Percentiles rank a stretch among this genome's conserved stretches.
Conservation (phyloP, 1,140 invertebrate species). For the Zaprionus ornatus region DNA sequence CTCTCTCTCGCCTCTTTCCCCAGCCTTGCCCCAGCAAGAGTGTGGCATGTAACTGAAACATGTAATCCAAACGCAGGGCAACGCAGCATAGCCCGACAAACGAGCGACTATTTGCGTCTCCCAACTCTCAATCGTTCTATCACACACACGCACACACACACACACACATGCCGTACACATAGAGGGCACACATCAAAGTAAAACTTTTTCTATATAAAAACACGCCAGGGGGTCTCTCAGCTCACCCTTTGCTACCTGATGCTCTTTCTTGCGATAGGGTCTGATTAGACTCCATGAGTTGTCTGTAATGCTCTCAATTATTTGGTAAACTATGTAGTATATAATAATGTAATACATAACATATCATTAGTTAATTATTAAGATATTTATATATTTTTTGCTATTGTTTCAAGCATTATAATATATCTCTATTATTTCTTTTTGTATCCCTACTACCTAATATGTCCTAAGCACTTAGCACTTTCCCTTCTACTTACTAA, state of each 20-base stretch:
- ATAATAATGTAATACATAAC: background rate
- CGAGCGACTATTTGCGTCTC: constrained; percentile 26
- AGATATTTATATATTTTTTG: no score
- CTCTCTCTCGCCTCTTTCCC: background rate
- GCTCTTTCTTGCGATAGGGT: background rate
- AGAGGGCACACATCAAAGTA: constrained; percentile 66
- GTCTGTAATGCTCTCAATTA: background rate
- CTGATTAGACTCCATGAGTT: background rate
- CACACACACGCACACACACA: constrained; percentile 16
- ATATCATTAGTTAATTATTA: no score
- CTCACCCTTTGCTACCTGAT: constrained; percentile 47
- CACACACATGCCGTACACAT: constrained; percentile 8
- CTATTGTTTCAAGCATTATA: no score
- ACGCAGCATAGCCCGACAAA: constrained; percentile 40
- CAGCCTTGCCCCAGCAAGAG: constrained; percentile 5
- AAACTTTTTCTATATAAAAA: constrained; percentile 81
- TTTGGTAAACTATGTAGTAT: background rate
- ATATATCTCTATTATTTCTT: no score
- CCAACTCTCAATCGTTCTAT: constrained; percentile 30
- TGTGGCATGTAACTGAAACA: constrained; percentile 74
- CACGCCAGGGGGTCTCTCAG: constrained; percentile 70
- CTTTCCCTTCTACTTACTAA: no score
- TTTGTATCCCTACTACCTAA: rapidly evolving
- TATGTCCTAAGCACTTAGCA: no score
- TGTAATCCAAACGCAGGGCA: constrained; percentile 62